Evolutionary conservation across 2,113 vertebrate genomes (phyloP), one percentile per base, ranked within the genome.

Genomic region (Rynchops niger): DNA sequence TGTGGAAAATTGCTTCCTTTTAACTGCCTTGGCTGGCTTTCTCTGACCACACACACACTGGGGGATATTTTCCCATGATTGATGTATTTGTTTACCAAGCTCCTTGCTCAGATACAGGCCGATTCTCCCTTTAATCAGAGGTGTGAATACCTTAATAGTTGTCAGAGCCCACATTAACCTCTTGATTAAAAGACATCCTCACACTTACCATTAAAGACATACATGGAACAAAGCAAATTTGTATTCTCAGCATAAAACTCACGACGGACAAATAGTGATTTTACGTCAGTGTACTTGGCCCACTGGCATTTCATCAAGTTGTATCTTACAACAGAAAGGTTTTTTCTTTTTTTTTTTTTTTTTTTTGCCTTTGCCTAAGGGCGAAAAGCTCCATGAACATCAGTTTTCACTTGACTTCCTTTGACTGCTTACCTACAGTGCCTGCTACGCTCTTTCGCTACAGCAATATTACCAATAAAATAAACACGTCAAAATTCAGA

Each of bases 1-100:
- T 94, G 82, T 66, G 82, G 97, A 97, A 97, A 97, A 97, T 97
- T 97, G 95, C 74, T 97, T 96, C 95, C 96, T 97, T 97, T 97
- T 96, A 97, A 96, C 82, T 95, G 93, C 87, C 87, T 96, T 96
- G 94, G 96, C 74, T 94, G 74, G 74, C 93, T 94, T 67, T 86
- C 89, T 93, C 71, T 95, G 95, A 55, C 94, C 59, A 50, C 84
- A 86, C 94, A 95, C 94, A 59, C 86, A 81, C 91, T 73, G 66
- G 87, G 86, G 84, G 84, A 92, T 93, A 82, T 89, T 95, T 97
- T 71, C 90, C 82, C 52, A 23, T 96, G 96, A 97, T 93, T 96
- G 97, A 97, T 97, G 91, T 80, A 96, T 97, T 95, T 96, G 95
- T 97, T 97, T 96, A 95, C 95, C 0, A 1, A 95, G 86, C 56